Evolutionary conservation across 2,888 invertebrate species (phyloP), one percentile per base, ranked within the genome.

Genomic region (Diarsia dahlii): DNA sequence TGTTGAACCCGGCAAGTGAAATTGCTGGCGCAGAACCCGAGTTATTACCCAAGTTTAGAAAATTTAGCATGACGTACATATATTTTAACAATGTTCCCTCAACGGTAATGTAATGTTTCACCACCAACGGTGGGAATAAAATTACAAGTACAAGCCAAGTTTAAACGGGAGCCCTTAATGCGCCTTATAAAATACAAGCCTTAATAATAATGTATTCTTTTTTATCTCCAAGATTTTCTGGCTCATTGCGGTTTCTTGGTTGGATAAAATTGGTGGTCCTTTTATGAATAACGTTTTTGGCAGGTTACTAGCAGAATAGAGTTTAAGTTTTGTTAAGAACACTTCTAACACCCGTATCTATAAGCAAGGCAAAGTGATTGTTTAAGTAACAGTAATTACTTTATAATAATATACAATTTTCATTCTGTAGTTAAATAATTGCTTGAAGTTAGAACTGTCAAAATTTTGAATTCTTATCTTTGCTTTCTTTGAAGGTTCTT

Each of bases 21-120:
- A 84, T 84, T 68, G 46, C 46, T 68, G 28, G 52, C 78, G 67
- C 72, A 70, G n/a, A 72, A 78, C 28, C 66, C 69, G 72, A 81
- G 34, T 78, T 72, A 81, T 81, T 72, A 72, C 64, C 60, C 56
- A 78, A 84, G 71, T 84, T 84, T 71, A 78, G 81, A 81, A 84
- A 84, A 75, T 84, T 81, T 75, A 71, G 78, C 84, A 84, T 69
- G 68, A 64, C 65, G 64, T 71, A 72, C 70, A 75, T 81, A 78
- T 75, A 78, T 81, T 81, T 75, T 71, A 81, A 78, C 81, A 73
- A 69, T 78, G 84, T 81, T 75, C 75, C 58, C 68, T 73, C 70
- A 56, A 77, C 73, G 62, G 62, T 80, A 77, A 81, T 77, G 77
- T 71, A 62, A 62, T 83, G 80, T 81, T 84, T 45, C 68, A 50